Base-by-base conservation (phyloP, 2,888 invertebrate species). In the Strigamia transsilvanica region DNA sequence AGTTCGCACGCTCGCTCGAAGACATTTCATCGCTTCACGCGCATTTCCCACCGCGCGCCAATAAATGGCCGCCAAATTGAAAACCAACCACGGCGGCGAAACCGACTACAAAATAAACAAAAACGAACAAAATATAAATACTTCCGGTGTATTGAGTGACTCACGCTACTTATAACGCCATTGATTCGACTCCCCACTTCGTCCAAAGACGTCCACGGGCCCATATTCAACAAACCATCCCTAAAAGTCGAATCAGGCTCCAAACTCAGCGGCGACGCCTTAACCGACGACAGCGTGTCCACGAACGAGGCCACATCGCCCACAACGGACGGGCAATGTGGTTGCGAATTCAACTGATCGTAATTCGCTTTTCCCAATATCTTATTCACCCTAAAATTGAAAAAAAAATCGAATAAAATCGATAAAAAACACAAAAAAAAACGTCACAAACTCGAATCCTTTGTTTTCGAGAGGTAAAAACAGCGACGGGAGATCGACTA, bases 391-490 rank as follows among this genome's bases (percentile, higher is more conserved):
- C 79, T 79, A 13, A n/a, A n/a, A n/a, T n/a, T n/a, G n/a, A 79
- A 32, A 18, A 38, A 38, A 5, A 79, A 79, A 34, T 2, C 34
- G 34, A 3, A 32, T 32, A 79, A 27, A 66, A 66, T 9, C n/a
- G 4, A 85, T 84, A 61, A 38, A 34, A 13, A 51, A 13, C 34
- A 79, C 34, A 32, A 5, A 32, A 79, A 32, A 87, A 87, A 79
- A 83, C 82, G 18, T 51, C 27, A 82, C 84, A 88, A 90, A 93
- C 93, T 91, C 91, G 87, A 92, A 92, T 82, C 94, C 94, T 87
- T 94, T 94, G 87, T 94, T 93, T 87, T 94, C 93, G 82, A 93
- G 92, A 0, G 93, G 92, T 85, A 94, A 88, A 88, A 93, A 93
- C 18, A 93, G 90, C 15, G 79, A 79, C 34, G 79, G 41, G 13